Conservation (phyloP, 2,888 invertebrate genomes). For the Nomada ferruginata region DNA sequence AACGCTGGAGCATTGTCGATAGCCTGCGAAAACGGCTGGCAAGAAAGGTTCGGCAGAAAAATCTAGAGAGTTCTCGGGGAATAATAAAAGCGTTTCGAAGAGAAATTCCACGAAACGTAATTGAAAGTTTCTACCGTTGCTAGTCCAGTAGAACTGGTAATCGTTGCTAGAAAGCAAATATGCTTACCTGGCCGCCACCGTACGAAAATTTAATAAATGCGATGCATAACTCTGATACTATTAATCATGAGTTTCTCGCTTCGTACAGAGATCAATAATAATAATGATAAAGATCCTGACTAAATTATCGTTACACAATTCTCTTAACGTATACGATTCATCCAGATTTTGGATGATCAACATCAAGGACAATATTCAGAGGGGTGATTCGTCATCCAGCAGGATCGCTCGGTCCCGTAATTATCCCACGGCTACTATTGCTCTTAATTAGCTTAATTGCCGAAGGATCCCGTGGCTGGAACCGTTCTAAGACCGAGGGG, state of each 20-base stretch:
- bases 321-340: too few species aligned
- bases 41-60: conserved; percentile 7
- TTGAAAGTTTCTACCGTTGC: conserved; percentile 24
- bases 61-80: conserved; percentile 24
- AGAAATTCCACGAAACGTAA: conserved; percentile 24
- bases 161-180: conserved; percentile 23
- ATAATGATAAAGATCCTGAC: neutral
- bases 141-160: neutral
- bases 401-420: conserved; percentile 24
- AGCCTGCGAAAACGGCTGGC: conserved; percentile 14
- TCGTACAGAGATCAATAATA: neutral
- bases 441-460: conserved; percentile 71
- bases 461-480: conserved; percentile 11
- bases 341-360: neutral
- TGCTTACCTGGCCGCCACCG: neutral
- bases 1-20: conserved; percentile 2
- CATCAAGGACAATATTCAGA: neutral
- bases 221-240: neutral
- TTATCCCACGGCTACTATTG: conserved; percentile 62
- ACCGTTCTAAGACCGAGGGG: conserved; percentile 42
- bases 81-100: conserved; percentile 34
- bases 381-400: neutral
- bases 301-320: neutral
- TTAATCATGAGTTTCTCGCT: neutral
- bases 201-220: conserved; percentile 8